These are phyloP conservation scores for Hoplodrina ambigua DNA, from an alignment of 2,888 invertebrate species.

Conservation along the genomic window DNA sequence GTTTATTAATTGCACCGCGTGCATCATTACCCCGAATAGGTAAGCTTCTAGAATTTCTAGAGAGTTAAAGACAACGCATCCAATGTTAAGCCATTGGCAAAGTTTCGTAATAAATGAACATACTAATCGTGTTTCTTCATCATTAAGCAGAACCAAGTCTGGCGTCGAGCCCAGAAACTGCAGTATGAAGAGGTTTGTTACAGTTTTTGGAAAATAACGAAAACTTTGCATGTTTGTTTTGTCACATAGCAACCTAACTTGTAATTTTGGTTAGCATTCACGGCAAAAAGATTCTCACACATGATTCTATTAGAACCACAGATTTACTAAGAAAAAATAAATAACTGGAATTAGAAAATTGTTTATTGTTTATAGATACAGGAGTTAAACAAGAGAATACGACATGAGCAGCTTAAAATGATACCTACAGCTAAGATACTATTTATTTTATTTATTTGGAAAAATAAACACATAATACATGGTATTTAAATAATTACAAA, in stretches of 20 bases:
- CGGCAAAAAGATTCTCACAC: neutral
- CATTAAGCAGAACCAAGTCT: slow-evolving; percentile 38
- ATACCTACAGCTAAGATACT: no score
- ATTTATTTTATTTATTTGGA: no score
- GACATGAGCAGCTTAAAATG: no score
- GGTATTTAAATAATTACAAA: no score
- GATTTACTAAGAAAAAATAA: no score
- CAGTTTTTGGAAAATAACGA: slow-evolving; percentile 6
- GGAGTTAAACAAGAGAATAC: no score
- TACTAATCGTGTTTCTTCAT: slow-evolving; percentile 47
- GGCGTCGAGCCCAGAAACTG: slow-evolving; percentile 33
- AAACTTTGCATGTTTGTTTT: neutral
- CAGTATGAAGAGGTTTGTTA: slow-evolving; percentile 15
- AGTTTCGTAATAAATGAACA: slow-evolving; percentile 37
- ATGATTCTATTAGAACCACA: neutral
- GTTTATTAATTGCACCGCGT: neutral
- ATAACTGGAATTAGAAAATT: no score
- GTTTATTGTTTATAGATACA: no score
- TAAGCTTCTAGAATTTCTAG: slow-evolving; percentile 8
- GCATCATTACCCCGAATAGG: slow-evolving; percentile 6
- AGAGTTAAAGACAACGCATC: slow-evolving; percentile 3
- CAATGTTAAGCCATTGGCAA: slow-evolving; percentile 25
- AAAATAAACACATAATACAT: no score
- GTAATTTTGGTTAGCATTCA: neutral
- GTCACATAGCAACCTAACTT: neutral